Conservation (phyloP, 2,113 vertebrate genomes). For the Prunella himalayana region DNA sequence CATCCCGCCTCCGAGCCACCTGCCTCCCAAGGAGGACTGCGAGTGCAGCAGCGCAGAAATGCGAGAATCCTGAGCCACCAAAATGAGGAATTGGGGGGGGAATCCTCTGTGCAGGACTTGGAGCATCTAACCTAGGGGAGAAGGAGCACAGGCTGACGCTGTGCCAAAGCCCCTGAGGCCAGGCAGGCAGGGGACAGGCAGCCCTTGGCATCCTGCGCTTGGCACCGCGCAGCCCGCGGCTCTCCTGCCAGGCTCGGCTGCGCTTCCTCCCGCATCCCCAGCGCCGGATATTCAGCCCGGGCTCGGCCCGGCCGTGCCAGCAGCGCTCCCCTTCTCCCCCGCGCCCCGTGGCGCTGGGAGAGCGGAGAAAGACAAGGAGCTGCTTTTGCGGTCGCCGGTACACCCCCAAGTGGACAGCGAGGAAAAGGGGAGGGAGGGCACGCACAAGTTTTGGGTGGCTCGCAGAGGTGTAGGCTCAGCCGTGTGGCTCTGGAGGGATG, state of each 20-base stretch:
- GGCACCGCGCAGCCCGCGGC: not conserved
- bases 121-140: not conserved
- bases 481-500: not conserved
- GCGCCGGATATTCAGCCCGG: not conserved
- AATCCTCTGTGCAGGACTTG: not conserved
- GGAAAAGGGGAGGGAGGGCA: not conserved
- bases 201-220: not conserved
- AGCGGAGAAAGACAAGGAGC: not conserved
- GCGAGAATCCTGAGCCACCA: not conserved
- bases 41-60: not conserved
- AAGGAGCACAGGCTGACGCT: not conserved
- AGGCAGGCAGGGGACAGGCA: not conserved
- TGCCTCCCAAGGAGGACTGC: not conserved
- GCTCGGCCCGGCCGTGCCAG: not conserved
- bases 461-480: not conserved
- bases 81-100: not conserved
- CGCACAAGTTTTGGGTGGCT: not conserved
- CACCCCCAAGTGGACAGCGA: conserved; percentile 1
- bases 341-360: not conserved
- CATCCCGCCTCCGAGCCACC: not conserved
- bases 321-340: not conserved
- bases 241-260: not conserved
- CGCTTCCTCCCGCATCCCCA: not conserved
- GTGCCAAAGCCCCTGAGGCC: not conserved
- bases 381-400: not conserved